phyloP scores from a whole-genome alignment of 92 coral and sea anemone genomes.

The Palythoa heliodiscus region DNA sequence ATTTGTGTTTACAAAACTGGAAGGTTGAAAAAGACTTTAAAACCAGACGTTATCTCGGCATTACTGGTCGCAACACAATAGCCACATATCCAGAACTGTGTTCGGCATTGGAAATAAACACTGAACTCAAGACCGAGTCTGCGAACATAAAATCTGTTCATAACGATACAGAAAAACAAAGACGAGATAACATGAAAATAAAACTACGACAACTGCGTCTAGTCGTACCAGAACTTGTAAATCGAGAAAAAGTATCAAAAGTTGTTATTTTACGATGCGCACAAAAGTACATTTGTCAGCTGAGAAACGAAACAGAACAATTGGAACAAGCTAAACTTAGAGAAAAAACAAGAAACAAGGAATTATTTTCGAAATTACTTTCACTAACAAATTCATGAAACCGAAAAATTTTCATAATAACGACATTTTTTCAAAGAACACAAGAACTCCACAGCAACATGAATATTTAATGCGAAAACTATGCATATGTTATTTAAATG shows the following conservation, averaged over 20 bases:
- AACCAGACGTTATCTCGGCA: neutral
- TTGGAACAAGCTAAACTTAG: constrained; percentile 22
- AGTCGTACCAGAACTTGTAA: constrained; percentile 57
- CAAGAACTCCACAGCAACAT: constrained; percentile 17
- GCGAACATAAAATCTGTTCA: constrained; percentile 42
- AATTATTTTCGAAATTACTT: constrained; percentile 50
- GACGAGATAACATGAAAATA: constrained; percentile 72
- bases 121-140: neutral
- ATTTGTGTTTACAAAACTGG: neutral
- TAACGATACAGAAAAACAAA: constrained; percentile 72
- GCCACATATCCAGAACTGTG: neutral
- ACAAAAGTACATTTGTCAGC: constrained; percentile 44
- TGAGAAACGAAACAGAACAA: constrained; percentile 30
- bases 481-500: neutral
- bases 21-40: neutral
- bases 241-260: constrained; percentile 63
- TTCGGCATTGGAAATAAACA: neutral
- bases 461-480: constrained; percentile 13
- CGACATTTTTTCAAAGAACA: constrained; percentile 13
- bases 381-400: constrained; percentile 11
- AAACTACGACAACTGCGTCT: constrained; percentile 67
- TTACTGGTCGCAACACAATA: neutral
- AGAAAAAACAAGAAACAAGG: constrained; percentile 43
- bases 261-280: constrained; percentile 67
- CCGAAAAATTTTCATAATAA: neutral